These are phyloP conservation scores for Apis dorsata DNA, from an alignment of 1,140 invertebrate genomes.

Conservation along the genomic window DNA sequence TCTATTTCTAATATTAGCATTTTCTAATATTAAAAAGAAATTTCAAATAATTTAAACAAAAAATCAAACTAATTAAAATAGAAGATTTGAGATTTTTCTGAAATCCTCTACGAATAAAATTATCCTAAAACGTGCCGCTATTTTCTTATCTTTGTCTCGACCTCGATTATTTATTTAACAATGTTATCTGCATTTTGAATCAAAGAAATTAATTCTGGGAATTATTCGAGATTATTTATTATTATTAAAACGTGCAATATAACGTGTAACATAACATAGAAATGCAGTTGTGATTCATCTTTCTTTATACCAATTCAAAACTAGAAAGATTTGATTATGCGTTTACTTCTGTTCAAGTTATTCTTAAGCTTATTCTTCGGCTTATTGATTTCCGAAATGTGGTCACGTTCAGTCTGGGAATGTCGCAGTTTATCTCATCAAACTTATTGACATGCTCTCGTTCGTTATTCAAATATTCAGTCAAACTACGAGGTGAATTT, in stretches of 20 bases:
- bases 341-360: not conserved
- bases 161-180: not conserved
- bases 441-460: conserved; percentile 17
- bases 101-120: too few species aligned
- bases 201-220: too few species aligned
- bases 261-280: too few species aligned
- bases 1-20: too few species aligned
- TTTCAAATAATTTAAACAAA: too few species aligned
- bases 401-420: not conserved
- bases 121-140: not conserved
- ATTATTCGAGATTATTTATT: too few species aligned
- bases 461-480: conserved; percentile 18
- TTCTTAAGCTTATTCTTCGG: conserved; percentile 1
- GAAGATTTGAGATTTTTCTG: too few species aligned
- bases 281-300: not conserved
- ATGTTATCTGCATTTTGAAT: not conserved
- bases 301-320: not conserved
- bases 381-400: conserved; percentile 12
- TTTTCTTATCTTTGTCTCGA: not conserved
- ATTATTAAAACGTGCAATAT: too few species aligned
- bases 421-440: conserved; percentile 12
- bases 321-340: too few species aligned
- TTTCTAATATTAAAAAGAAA: too few species aligned
- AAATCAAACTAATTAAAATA: too few species aligned
- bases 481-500: not conserved